These are phyloP conservation scores for Psittacula derbiana DNA, from an alignment of 2,797 vertebrate species.

Conservation along the genomic window DNA sequence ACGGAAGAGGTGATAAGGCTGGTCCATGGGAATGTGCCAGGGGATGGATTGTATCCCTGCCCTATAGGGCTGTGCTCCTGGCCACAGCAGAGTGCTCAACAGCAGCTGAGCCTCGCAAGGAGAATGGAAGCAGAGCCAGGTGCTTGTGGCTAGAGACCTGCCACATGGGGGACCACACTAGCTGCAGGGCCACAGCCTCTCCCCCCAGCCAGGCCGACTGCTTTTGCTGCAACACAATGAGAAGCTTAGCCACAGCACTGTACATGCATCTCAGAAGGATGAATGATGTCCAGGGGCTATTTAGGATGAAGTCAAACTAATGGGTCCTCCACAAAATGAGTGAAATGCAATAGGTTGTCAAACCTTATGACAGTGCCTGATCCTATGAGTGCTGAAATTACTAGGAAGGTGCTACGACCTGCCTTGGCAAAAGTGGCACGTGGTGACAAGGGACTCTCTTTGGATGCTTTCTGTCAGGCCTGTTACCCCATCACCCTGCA, in stretches of 20 bases:
- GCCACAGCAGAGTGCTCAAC: rapidly evolving
- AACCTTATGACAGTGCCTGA: background rate
- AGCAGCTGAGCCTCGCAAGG: background rate
- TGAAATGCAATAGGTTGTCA: background rate
- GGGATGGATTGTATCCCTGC: rapidly evolving
- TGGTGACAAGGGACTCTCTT: background rate
- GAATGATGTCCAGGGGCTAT: background rate
- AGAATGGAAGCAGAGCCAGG: background rate
- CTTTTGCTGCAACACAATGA: background rate
- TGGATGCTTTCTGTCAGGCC: background rate
- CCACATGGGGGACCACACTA: rapidly evolving
- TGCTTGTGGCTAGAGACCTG: background rate
- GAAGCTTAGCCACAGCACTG: background rate
- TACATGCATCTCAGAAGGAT: background rate
- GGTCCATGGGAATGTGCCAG: background rate
- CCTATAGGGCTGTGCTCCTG: background rate
- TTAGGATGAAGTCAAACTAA: background rate
- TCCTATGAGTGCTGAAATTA: background rate
- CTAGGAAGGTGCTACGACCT: background rate
- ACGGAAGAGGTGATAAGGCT: background rate
- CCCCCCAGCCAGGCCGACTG: rapidly evolving
- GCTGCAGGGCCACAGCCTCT: background rate
- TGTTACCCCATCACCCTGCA: background rate
- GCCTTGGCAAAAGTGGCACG: background rate
- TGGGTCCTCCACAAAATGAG: background rate